Base-by-base conservation (phyloP, 64 coral and sea anemone species). In the Dendronephthya gigantea region DNA sequence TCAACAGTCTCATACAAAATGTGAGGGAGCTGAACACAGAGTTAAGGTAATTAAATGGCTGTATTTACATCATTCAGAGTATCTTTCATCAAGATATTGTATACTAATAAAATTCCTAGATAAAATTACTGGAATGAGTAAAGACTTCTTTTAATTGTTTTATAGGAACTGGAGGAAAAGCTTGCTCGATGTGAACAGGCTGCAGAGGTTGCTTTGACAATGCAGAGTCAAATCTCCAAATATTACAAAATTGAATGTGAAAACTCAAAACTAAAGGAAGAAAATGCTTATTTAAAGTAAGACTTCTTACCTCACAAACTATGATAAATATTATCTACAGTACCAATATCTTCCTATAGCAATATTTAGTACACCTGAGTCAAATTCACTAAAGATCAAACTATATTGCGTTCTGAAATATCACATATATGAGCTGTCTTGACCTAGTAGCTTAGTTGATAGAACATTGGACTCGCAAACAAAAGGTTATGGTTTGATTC, bases 141-240 rank as follows among this genome's bases (percentile, higher is more conserved):
- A 1, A 16, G 50, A 12, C 13, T 16, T 2, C 17, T 55, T n/a
- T 9, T 0, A 12, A 29, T 79, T 79, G 10, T 35, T 79, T 79
- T 79, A 17, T 33, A 79, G 72, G 72, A 79, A 35, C 32, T 79
- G 32, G 72, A 79, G 29, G 32, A 79, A 19, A 79, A 79, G 72
- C 72, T 79, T 34, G 72, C 72, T 36, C 72, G 72, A 16, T 33
- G 72, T 79, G 72, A 79, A 79, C 30, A 79, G 29, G 72, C 72
- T 12, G 17, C 72, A 79, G 72, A 79, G 37, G 72, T 79, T 34
- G 72, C 72, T 7, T 36, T 79, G 72, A 79, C 72, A 79, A 79
- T 79, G 72, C 72, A 79, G 10, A 79, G 72, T 34, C 72, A 79
- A 35, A 79, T 79, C 9, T 34, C 72, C 9, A 79, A 79, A 35